These are phyloP conservation scores for Nephotettix cincticeps DNA, from an alignment of 1,140 invertebrate genomes.

Conservation along the genomic window DNA sequence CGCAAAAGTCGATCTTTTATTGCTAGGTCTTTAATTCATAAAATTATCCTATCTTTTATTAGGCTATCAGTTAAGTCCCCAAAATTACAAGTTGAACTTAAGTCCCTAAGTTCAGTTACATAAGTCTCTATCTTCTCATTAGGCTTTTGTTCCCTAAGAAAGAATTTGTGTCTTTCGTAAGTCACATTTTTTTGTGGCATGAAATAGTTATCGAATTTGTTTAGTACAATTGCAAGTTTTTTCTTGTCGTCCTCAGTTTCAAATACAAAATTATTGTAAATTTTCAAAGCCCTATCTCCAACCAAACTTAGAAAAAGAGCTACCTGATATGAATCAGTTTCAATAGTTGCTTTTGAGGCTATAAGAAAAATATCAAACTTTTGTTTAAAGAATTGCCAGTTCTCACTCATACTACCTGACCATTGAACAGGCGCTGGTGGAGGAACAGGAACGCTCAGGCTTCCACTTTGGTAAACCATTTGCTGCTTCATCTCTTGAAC, in stretches of 20 bases:
- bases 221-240: too few relatives aligned
- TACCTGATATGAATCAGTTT: neutral
- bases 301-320: neutral
- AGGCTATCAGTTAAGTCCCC: too few relatives aligned
- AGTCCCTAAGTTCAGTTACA: too few relatives aligned
- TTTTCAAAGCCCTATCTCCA: neutral
- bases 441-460: too few relatives aligned
- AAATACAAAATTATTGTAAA: neutral
- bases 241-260: too few relatives aligned
- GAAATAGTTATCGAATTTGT: neutral
- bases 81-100: too few relatives aligned
- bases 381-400: neutral
- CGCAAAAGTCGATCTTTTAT: neutral
- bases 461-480: too few relatives aligned
- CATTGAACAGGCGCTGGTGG: neutral
- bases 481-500: too few relatives aligned
- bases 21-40: neutral
- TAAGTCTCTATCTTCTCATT: neutral
- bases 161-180: too few relatives aligned
- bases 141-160: neutral
- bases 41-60: neutral
- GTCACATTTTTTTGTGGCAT: neutral
- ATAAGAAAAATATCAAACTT: neutral
- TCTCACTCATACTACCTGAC: neutral
- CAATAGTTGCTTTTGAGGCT: neutral